Evolutionary conservation across 2,888 invertebrate species (phyloP).

Genomic region (Caenorhabditis sp.): DNA sequence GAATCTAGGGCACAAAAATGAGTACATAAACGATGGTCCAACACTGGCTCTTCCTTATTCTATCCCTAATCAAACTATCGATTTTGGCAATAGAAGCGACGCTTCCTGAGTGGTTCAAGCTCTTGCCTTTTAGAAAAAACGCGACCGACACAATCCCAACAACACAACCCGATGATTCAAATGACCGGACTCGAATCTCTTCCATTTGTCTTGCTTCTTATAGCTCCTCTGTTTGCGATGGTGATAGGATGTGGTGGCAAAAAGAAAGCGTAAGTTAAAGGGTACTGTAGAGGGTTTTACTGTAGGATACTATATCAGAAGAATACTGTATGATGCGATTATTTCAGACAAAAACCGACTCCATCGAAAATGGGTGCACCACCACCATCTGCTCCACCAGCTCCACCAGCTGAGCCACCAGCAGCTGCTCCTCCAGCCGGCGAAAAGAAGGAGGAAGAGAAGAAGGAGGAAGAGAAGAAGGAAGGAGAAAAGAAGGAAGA

Average conservation of each 20-base stretch:
- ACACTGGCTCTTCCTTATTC: background rate
- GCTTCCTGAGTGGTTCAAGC: conserved; percentile 6
- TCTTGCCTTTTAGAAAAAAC: conserved; percentile 3
- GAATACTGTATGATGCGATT: background rate
- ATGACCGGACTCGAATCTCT: conserved; percentile 4
- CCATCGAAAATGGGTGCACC: conserved; percentile 4
- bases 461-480: background rate
- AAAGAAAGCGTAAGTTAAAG: background rate
- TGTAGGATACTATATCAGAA: too few species aligned
- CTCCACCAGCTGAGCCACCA: background rate
- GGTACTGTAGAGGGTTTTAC: too few species aligned
- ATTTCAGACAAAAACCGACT: conserved; percentile 3
- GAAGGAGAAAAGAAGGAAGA: background rate
- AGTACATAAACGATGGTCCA: background rate
- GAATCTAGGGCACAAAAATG: background rate
- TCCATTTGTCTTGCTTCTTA: conserved; percentile 6
- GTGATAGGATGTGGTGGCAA: conserved; percentile 4
- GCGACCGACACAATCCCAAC: conserved; percentile 1
- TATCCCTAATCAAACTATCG: conserved; percentile 3
- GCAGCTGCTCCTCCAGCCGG: background rate
- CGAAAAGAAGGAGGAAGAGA: background rate
- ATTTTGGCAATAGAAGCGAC: conserved; percentile 9
- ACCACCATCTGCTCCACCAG: background rate
- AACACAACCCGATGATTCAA: conserved; percentile 2
- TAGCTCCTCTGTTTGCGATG: conserved; percentile 1